Evolutionary conservation across 2,797 vertebrate genomes (phyloP), one percentile per base, ranked within the genome.

Genomic region (Anas bahamensis): DNA sequence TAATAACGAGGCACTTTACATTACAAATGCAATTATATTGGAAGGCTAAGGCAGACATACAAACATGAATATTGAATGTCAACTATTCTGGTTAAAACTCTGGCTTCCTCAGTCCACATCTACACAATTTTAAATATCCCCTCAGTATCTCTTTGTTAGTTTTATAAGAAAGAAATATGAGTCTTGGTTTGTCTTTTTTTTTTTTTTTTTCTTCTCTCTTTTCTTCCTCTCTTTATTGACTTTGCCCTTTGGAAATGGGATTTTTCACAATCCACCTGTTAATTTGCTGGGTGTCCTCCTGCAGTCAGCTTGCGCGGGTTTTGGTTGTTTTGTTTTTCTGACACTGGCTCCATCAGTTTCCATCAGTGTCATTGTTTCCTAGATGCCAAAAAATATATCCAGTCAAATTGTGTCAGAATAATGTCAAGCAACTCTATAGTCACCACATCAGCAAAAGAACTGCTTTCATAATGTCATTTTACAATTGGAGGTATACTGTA

Each of bases 281-380:
- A 86, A 81, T 91, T 95, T 96, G 74, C 75, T 77, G 55, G 19
- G 52, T 88, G 76, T 92, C 22, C 35, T 95, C 52, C 66, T 94
- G 63, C 42, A 79, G 57, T 18, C 79, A 88, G 56, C 19, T 31
- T 42, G 61, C 42, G 39, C 5, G 6, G 11, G 52, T 31, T 55
- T 29, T 63, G 28, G 19, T 31, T 63, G 60, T 21, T 63, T 63
- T 22, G 28, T 31, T 83, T 77, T 92, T 90, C 83, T 88, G 93
- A 87, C 76, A 83, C 85, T 78, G 80, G 59, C 44, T 83, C 77
- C 56, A 94, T 96, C 91, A 76, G 44, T 89, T 96, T 89, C 79
- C 84, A 96, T 95, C 83, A 84, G 53, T 37, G 33, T 95, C 53
- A 50, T n/a, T 37, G 39, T 92, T 91, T 83, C 29, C 60, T 80